Percentiles rank a stretch among this genome's conserved stretches.
These are phyloP conservation scores for Drosophila ezoana DNA, from an alignment of 2,888 invertebrate species.

Conservation along the genomic window DNA sequence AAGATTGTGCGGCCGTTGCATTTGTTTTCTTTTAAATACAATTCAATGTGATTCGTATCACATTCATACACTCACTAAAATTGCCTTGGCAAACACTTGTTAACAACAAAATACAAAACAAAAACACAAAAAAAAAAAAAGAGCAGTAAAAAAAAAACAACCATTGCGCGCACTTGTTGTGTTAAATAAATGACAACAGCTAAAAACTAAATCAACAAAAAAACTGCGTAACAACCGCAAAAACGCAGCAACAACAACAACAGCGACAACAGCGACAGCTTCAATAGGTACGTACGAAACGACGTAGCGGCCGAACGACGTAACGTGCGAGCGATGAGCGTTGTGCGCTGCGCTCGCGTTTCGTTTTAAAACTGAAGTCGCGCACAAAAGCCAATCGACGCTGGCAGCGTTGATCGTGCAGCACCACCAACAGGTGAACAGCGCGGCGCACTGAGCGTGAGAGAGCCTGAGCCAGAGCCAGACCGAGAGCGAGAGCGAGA, in stretches of 20 bases:
- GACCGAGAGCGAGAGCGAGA: slow-evolving; percentile 9
- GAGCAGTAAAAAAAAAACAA: slow-evolving; percentile 2
- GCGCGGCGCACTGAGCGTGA: background rate
- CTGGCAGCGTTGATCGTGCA: slow-evolving; percentile 35
- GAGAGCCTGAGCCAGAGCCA: background rate
- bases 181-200: slow-evolving; percentile 43
- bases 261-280: slow-evolving; percentile 25
- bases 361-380: slow-evolving; percentile 60
- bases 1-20: background rate
- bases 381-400: slow-evolving; percentile 23
- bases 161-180: slow-evolving; percentile 43
- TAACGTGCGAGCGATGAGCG: slow-evolving; percentile 35
- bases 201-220: slow-evolving; percentile 29
- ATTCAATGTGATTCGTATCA: slow-evolving; percentile 14
- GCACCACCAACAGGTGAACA: slow-evolving; percentile 41
- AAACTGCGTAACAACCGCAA: slow-evolving; percentile 42
- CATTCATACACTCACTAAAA: slow-evolving; percentile 27
- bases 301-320: slow-evolving; percentile 19
- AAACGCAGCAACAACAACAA: slow-evolving; percentile 30
- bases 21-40: slow-evolving; percentile 2
- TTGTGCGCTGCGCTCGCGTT: slow-evolving; percentile 60
- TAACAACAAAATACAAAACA: slow-evolving; percentile 12
- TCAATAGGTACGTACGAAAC: slow-evolving; percentile 21
- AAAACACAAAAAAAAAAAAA: background rate
- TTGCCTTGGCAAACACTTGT: slow-evolving; percentile 32